Percentiles rank a stretch among this genome's conserved stretches.
Conservation (phyloP, 2,797 vertebrate genomes). For the Lophius americanus region DNA sequence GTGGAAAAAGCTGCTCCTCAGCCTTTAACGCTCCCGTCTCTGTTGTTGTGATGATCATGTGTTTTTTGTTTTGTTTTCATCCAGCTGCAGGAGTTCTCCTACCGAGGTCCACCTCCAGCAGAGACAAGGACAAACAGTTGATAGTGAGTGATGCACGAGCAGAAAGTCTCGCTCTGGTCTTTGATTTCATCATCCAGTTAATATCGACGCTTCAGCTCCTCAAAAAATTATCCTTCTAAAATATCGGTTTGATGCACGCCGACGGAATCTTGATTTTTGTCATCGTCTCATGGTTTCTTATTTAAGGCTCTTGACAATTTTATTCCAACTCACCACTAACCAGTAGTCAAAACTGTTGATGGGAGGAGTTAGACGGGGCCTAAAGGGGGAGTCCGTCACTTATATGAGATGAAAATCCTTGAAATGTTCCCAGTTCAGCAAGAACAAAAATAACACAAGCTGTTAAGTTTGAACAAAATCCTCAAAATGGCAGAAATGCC, state of each 20-base stretch:
- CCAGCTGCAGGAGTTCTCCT: slow-evolving; percentile 55
- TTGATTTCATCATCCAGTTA: slow-evolving; percentile 9
- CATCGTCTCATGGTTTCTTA: not conserved
- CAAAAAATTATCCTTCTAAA: not conserved
- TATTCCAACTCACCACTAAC: not conserved
- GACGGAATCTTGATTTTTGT: not conserved
- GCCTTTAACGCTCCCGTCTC: no score
- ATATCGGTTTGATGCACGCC: not conserved
- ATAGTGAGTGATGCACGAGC: slow-evolving; percentile 56
- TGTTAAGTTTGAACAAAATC: no score
- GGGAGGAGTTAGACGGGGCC: no score
- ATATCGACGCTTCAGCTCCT: not conserved
- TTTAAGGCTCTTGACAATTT: not conserved
- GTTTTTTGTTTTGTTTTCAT: slow-evolving; percentile 57
- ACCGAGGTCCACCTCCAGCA: slow-evolving; percentile 59
- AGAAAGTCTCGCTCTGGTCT: slow-evolving; percentile 1
- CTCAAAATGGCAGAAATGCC: no score
- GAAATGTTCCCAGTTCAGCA: no score
- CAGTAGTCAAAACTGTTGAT: not conserved
- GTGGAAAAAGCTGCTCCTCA: not conserved
- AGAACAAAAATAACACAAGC: no score
- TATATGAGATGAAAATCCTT: no score
- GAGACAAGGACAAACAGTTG: slow-evolving; percentile 68
- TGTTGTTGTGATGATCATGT: slow-evolving; percentile 37
- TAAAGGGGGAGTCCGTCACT: no score